Evolutionary conservation across 2,888 invertebrate genomes (phyloP), one percentile per base, ranked within the genome.

Genomic region (Sesia apiformis): DNA sequence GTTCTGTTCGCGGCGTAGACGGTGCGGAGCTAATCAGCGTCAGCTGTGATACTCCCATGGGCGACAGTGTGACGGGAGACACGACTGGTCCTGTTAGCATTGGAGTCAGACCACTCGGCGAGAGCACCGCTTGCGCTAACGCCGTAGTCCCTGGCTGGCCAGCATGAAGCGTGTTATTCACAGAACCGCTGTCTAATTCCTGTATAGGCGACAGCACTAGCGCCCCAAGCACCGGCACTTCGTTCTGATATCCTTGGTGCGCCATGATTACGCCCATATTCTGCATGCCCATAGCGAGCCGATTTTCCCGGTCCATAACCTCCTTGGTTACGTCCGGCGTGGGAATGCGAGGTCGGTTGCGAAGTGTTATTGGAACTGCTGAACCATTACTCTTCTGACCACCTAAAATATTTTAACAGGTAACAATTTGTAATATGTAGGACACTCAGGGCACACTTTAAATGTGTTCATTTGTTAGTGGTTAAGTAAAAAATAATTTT

Each of bases 291-390:
- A 84, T 81, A 2, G 92, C 90, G 50, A 94, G 80, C 55, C 93
- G 90, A 70, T 92, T 92, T 69, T 95, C 95, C 55, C 93, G 91
- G 65, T 94, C 94, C 57, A 92, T 88, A 38, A 93, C 92, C 77
- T 96, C 96, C 79, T 95, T 96, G 41, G 95, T 93, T 4, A 95
- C 95, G 76, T 96, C 96, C 0, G 96, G 96, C 4, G 96, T 96
- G 46, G 96, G 96, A 64, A 97, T 96, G 54, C 96, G 91, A n/a
- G 96, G 96, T 55, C 96, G 91, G 70, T 94, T 94, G 72, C 94
- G 94, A 59, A 94, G 84, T n/a, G 92, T 92, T 60, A 92, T 91
- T 4, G 93, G 91, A 42, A 93, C 84, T 7, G 91, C 92, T 0
- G 93, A 86, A 4, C 94, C 94, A 74, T 94, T 95, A 65, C 94